These are phyloP conservation scores for Myiothlypis chrysogaster DNA, from an alignment of 2,797 vertebrate genomes.

Conservation along the genomic window DNA sequence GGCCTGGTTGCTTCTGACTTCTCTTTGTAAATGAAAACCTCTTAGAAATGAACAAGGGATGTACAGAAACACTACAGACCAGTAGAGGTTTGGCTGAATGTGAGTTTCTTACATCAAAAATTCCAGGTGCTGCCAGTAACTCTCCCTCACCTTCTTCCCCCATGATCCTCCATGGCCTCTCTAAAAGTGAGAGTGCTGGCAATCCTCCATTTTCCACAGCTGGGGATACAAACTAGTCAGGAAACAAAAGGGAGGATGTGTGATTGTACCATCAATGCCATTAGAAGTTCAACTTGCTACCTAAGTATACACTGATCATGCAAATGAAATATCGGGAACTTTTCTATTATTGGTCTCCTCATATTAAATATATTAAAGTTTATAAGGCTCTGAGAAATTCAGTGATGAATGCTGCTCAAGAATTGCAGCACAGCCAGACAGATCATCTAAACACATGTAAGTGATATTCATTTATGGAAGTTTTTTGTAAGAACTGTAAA, in stretches of 20 bases:
- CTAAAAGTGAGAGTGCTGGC: neutral
- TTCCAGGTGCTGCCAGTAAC: neutral
- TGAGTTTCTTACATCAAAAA: neutral
- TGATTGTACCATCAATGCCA: too few relatives aligned
- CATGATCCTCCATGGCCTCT: accelerated
- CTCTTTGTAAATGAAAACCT: neutral
- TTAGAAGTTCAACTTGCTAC: neutral
- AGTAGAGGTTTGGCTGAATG: neutral
- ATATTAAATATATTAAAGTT: neutral
- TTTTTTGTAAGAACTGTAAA: neutral
- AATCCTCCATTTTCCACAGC: neutral
- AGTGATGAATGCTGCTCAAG: neutral
- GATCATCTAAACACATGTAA: neutral
- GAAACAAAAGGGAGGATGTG: accelerated
- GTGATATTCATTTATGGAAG: neutral
- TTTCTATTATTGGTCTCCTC: neutral
- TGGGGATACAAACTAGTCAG: neutral
- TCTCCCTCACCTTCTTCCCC: neutral
- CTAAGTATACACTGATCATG: neutral
- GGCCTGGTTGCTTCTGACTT: neutral
- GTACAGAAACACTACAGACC: neutral
- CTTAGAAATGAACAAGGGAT: neutral
- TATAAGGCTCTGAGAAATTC: neutral
- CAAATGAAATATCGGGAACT: neutral
- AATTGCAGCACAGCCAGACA: neutral